Percentiles rank a stretch among this genome's conserved stretches.
These are phyloP conservation scores for Scrobipalpa atriplicella DNA, from an alignment of 2,888 invertebrate genomes.

Conservation along the genomic window DNA sequence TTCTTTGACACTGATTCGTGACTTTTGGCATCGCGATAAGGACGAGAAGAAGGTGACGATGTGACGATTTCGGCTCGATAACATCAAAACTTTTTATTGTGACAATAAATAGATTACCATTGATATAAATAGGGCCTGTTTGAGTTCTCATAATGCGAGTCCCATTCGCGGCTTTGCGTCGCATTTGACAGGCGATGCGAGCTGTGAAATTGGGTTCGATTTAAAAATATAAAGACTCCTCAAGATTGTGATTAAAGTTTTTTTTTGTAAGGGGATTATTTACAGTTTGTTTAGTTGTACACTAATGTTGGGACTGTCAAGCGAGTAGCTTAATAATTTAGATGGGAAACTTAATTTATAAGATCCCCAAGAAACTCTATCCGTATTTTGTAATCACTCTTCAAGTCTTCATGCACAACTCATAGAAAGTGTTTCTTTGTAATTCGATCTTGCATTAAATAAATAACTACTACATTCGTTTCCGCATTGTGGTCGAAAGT, in stretches of 20 bases:
- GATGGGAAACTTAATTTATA: conserved; percentile 42
- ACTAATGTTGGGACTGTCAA: conserved; percentile 62
- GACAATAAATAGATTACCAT: conserved; percentile 81
- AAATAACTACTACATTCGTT: background rate
- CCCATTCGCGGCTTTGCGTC: conserved; percentile 79
- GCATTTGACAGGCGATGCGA: conserved; percentile 78
- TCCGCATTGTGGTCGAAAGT: background rate
- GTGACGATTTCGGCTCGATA: conserved; percentile 69
- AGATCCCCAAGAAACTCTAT: background rate
- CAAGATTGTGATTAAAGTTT: conserved; percentile 70
- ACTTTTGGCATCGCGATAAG: conserved; percentile 78
- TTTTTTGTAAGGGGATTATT: conserved; percentile 65
- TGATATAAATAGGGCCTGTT: conserved; percentile 80
- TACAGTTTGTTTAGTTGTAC: conserved; percentile 73
- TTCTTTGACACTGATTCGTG: conserved; percentile 46
- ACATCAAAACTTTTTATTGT: conserved; percentile 80
- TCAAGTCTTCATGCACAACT: background rate
- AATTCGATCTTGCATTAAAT: background rate
- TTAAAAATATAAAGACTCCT: conserved; percentile 74
- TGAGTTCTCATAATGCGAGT: conserved; percentile 73
- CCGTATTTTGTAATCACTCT: background rate
- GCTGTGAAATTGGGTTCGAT: conserved; percentile 81
- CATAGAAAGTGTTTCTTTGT: background rate
- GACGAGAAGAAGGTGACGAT: conserved; percentile 70
- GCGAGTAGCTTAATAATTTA: conserved; percentile 42